phyloP scores from a whole-genome alignment of 2,888 invertebrate species.

The Psylliodes chrysocephalus region DNA sequence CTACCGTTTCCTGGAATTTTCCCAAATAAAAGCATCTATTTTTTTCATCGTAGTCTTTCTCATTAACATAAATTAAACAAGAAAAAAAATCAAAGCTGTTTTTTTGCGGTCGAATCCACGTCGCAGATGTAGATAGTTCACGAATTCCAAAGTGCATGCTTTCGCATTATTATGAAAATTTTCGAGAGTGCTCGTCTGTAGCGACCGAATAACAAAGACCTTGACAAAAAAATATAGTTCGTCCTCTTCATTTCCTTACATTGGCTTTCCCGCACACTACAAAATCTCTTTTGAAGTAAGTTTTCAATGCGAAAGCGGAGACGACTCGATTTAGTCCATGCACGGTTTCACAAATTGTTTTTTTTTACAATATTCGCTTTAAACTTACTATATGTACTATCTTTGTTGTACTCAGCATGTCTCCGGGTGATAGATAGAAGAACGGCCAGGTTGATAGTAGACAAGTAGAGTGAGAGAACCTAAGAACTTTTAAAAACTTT shows the following conservation, averaged over 20 bases:
- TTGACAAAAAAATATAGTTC: conserved; percentile 33
- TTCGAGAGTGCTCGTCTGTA: conserved; percentile 38
- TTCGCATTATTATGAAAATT: conserved; percentile 40
- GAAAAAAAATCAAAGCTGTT: conserved; percentile 1
- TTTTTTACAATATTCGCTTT: too few relatives aligned
- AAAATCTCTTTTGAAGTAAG: conserved; percentile 17
- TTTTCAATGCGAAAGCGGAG: not conserved
- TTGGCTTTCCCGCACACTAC: conserved; percentile 23
- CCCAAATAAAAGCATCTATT: too few relatives aligned
- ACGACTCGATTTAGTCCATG: not conserved
- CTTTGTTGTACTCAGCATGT: too few relatives aligned
- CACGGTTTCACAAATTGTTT: too few relatives aligned
- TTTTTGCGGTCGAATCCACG: conserved; percentile 17
- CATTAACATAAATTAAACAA: conserved; percentile 18
- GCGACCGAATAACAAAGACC: conserved; percentile 38
- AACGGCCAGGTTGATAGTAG: too few relatives aligned
- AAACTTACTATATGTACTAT: too few relatives aligned
- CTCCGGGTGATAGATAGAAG: too few relatives aligned
- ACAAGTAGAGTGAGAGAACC: too few relatives aligned
- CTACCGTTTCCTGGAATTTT: too few relatives aligned
- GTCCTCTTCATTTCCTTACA: conserved; percentile 38
- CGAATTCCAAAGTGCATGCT: conserved; percentile 36
- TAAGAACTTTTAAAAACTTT: too few relatives aligned
- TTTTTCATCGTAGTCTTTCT: not conserved
- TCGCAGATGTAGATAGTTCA: conserved; percentile 35